Conservation (phyloP, 2,797 vertebrate genomes). For the Phalanger gymnotis region DNA sequence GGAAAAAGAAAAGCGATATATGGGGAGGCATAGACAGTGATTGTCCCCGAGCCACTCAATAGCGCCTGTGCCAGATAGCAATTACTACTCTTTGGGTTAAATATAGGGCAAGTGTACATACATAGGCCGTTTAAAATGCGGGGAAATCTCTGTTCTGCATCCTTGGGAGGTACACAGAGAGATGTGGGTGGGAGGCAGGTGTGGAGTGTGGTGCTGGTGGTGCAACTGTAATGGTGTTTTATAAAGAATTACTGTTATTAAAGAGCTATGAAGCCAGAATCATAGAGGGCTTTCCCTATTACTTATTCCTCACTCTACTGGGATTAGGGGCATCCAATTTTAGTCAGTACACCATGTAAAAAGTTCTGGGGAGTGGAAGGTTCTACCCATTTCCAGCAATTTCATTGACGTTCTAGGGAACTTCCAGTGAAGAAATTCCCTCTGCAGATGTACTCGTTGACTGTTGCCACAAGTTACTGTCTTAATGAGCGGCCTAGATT, state of each 20-base stretch:
- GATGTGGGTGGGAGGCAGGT: neutral
- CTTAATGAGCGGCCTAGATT: neutral
- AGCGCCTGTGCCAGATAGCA: neutral
- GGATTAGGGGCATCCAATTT: neutral
- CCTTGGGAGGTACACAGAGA: neutral
- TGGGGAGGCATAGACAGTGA: neutral
- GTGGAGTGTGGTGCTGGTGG: neutral
- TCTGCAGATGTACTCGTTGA: neutral
- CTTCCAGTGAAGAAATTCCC: neutral
- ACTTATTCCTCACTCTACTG: neutral
- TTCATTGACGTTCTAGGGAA: neutral
- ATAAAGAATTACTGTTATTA: neutral
- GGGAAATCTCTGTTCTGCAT: neutral
- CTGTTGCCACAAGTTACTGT: neutral
- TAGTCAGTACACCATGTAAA: neutral
- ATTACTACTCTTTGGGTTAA: neutral
- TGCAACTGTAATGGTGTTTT: neutral
- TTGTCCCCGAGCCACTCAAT: neutral
- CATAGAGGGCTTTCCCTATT: neutral
- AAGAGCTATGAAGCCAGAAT: neutral
- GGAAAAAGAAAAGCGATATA: neutral
- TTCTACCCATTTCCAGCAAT: neutral
- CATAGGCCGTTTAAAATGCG: neutral
- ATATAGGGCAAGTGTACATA: neutral
- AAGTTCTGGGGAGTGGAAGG: neutral